Evolutionary conservation across 2,797 vertebrate genomes (phyloP).

Genomic region (Potorous gilbertii): DNA sequence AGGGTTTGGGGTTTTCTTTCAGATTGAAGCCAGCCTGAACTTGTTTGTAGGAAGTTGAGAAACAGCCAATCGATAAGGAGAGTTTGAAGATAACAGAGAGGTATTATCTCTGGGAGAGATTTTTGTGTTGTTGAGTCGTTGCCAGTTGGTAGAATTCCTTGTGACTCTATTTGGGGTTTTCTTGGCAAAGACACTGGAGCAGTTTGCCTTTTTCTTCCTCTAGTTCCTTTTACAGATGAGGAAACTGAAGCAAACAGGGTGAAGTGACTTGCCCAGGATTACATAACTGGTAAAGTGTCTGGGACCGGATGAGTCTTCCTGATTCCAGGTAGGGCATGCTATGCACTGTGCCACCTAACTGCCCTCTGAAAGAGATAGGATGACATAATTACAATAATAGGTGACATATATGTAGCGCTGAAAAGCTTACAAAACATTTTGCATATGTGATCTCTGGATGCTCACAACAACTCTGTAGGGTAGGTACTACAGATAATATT

Average conservation of each 20-base stretch:
- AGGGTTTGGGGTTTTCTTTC: not conserved
- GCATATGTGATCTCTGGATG: not conserved
- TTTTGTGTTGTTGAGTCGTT: not conserved
- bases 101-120: not conserved
- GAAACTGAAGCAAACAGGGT: not conserved
- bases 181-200: not conserved
- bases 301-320: not conserved
- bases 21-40: not conserved
- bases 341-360: not conserved
- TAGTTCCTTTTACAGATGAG: not conserved
- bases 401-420: not conserved
- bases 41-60: not conserved
- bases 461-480: not conserved
- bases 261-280: not conserved
- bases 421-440: not conserved
- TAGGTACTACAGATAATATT: not conserved
- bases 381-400: not conserved
- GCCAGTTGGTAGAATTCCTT: not conserved
- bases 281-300: not conserved
- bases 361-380: not conserved
- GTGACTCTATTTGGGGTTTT: not conserved
- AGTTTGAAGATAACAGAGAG: not conserved
- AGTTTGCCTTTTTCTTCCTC: not conserved
- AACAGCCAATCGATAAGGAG: not conserved
- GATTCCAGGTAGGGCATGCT: not conserved